These are phyloP conservation scores for Sphyrna mokarran DNA, from an alignment of 2,113 vertebrate genomes.

Conservation along the genomic window DNA sequence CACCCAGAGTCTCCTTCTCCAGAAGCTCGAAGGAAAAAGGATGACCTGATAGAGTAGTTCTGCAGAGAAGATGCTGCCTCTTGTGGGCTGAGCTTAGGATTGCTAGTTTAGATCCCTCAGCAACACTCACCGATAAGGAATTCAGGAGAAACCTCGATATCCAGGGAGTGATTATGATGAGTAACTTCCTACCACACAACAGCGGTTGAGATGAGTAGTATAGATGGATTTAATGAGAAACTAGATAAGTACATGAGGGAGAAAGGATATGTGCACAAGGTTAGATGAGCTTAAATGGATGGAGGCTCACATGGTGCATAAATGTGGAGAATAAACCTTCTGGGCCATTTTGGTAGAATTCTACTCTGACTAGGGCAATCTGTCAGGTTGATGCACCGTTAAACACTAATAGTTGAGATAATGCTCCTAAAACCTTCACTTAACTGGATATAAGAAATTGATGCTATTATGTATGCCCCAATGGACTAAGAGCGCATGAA, in stretches of 20 bases:
- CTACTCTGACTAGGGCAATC: neutral
- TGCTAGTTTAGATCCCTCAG: neutral
- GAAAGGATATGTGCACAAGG: neutral
- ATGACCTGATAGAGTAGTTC: neutral
- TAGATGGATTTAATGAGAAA: neutral
- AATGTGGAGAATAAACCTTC: no score
- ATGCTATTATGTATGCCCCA: neutral
- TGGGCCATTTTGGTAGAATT: neutral
- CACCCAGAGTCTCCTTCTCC: no score
- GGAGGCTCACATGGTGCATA: neutral
- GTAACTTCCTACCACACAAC: neutral
- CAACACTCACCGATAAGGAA: neutral
- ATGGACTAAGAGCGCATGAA: no score
- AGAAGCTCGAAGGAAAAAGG: neutral
- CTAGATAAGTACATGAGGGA: neutral
- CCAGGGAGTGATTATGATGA: neutral
- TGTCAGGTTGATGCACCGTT: neutral
- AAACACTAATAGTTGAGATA: neutral
- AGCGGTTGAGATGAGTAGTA: neutral
- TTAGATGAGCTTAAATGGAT: neutral
- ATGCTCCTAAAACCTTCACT: neutral
- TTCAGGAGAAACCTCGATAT: neutral
- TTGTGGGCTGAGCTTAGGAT: neutral
- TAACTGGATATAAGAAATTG: neutral
- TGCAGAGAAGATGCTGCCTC: neutral